A percentile compares a stretch with the other conserved stretches of the same genome.
phyloP scores from a whole-genome alignment of 2,797 vertebrate genomes.

The Silurus lanzhouensis region DNA sequence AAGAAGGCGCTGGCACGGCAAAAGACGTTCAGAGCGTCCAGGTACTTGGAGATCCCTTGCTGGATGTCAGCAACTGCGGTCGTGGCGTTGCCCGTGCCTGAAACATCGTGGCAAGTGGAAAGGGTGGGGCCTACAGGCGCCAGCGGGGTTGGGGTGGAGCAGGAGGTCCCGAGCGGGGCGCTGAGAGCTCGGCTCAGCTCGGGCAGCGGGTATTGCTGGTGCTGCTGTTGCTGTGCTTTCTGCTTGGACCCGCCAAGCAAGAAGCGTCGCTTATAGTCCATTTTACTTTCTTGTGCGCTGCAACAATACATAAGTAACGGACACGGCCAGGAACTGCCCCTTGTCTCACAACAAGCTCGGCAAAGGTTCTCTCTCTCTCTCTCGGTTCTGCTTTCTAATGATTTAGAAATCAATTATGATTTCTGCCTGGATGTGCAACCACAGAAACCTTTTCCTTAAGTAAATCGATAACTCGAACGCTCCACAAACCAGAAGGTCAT shows the following conservation, averaged over 20 bases:
- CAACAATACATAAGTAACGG: conserved; percentile 99
- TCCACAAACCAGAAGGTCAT: conserved; percentile 86
- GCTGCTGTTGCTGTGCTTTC: conserved; percentile 96
- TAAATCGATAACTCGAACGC: conserved; percentile 82
- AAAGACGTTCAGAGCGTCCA: conserved; percentile 98
- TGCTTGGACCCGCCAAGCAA: conserved; percentile 99
- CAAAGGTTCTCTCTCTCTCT: background rate
- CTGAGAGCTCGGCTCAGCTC: conserved; percentile 94
- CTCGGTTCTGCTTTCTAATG: background rate
- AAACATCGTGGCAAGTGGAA: conserved; percentile 81
- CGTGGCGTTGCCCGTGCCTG: conserved; percentile 70
- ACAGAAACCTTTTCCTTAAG: conserved; percentile 68
- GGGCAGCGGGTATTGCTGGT: conserved; percentile 87
- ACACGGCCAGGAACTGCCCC: conserved; percentile 68
- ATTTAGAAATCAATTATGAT: background rate
- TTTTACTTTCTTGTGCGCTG: conserved; percentile 97
- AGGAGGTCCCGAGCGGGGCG: conserved; percentile 84
- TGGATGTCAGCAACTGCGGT: conserved; percentile 97
- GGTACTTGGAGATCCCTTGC: conserved; percentile 99
- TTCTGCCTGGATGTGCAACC: conserved; percentile 45
- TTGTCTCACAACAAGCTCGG: conserved; percentile 40
- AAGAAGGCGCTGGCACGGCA: conserved; percentile 97
- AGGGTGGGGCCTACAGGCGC: conserved; percentile 67
- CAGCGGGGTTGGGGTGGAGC: conserved; percentile 80
- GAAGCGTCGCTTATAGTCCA: conserved; percentile 99